Base-by-base conservation (phyloP, 2,113 vertebrate genomes). In the Corydoras maculifer region DNA sequence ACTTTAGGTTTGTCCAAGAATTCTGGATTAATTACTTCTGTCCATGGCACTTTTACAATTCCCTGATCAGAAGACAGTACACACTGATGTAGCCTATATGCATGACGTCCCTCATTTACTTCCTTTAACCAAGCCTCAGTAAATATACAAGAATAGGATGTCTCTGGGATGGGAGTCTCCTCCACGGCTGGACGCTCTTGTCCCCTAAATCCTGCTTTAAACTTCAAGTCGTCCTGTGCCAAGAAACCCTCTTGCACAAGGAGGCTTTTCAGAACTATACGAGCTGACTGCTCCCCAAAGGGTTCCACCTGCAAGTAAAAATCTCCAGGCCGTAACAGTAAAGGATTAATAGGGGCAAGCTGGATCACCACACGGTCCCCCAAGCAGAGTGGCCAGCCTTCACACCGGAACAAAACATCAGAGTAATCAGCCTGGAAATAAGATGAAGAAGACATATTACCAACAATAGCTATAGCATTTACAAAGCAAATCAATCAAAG, bases 311-410 rank as follows among this genome's bases (percentile, higher is more conserved):
- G 94, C 30, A 98, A 90, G 85, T 95, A 98, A 83, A 98, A 98
- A 86, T 98, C 96, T 84, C 94, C 89, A 0, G 91, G 91, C 13
- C 94, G 94, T 82, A 98, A 77, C 18, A 94, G 83, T 81, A 97
- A 87, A 1, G 94, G 92, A 72, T 93, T 97, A 73, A 97, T 90
- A 0, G 93, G 88, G 0, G 94, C 92, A 0, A 98, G 85, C 83
- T 98, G 95, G 77, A 98, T 84, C 2, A 96, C 92, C 0, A 95
- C 92, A 69, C 92, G 91, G 64, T 93, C 91, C 0, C 85, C 88
- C 30, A 97, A 90, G 75, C 96, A 98, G 65, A 98, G 83, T 0
- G 96, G 96, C 96, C 96, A 98, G 77, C 96, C 96, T 76, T 95
- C 93, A 2, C 92, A 94, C 74, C 92, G 88, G 84, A 98, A 98